Percentiles rank a stretch among this genome's conserved stretches.
phyloP scores from a whole-genome alignment of 1,140 invertebrate genomes.

The Mesaphorura yosii region DNA sequence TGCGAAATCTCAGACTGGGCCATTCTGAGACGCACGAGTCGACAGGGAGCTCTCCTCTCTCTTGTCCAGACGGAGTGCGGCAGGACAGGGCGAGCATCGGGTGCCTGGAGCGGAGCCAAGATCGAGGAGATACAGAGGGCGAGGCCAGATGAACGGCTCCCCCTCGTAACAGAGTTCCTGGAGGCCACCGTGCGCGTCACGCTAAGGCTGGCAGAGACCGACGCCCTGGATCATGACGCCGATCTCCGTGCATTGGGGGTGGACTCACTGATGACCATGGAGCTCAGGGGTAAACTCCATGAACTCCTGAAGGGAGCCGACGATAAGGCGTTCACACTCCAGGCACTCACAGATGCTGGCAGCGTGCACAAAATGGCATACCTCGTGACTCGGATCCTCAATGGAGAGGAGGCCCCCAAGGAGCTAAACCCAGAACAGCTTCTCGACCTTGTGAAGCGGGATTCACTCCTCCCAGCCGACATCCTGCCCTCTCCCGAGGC shows the following conservation, averaged over 20 bases:
- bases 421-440: not conserved
- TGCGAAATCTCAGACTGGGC: not conserved
- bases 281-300: constrained; percentile 10
- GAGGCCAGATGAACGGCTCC: not conserved
- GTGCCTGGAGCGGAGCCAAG: not conserved
- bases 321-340: not conserved
- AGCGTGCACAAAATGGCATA: not conserved
- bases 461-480: not conserved
- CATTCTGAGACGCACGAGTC: not conserved
- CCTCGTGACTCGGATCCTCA: not conserved
- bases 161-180: not conserved
- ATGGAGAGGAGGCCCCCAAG: not conserved
- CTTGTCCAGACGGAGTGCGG: not conserved
- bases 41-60: not conserved
- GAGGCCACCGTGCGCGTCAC: not conserved
- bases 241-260: constrained; percentile 5
- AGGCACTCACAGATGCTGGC: not conserved
- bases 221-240: constrained; percentile 5
- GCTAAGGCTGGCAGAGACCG: not conserved
- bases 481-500: not conserved
- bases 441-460: not conserved
- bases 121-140: not conserved
- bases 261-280: constrained; percentile 8
- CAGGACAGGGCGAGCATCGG: not conserved
- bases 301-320: not conserved